These are phyloP conservation scores for Lepidurus couesii DNA, from an alignment of 1,140 invertebrate genomes.

Conservation along the genomic window DNA sequence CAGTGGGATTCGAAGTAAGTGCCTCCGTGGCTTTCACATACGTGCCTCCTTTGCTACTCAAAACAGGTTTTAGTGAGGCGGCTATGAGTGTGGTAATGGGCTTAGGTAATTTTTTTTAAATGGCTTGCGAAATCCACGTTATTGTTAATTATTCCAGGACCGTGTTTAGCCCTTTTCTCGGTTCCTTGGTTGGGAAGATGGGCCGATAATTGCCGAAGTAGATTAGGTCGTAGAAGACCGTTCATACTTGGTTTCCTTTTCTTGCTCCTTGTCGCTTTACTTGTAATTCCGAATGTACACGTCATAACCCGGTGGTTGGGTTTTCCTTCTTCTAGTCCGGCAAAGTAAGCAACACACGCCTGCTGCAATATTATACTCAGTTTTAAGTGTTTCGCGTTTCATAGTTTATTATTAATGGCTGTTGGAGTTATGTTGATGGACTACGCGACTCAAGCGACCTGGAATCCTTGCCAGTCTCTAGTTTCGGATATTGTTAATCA, in stretches of 20 bases:
- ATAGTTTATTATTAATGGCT: slow-evolving; percentile 42
- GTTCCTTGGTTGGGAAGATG: slow-evolving; percentile 48
- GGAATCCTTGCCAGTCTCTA: slow-evolving; percentile 50
- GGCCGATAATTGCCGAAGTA: slow-evolving; percentile 46
- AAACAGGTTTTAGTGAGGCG: slow-evolving; percentile 48
- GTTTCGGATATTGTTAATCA: slow-evolving; percentile 45
- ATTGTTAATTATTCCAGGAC: slow-evolving; percentile 38
- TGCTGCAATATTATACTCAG: background rate
- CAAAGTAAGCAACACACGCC: background rate
- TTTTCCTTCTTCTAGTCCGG: slow-evolving; percentile 11
- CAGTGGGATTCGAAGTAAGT: slow-evolving; percentile 50
- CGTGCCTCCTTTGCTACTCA: slow-evolving; percentile 50
- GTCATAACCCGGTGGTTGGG: slow-evolving; percentile 38
- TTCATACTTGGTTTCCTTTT: slow-evolving; percentile 47
- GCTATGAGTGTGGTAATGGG: slow-evolving; percentile 43
- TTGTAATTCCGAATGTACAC: slow-evolving; percentile 44
- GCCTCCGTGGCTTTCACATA: slow-evolving; percentile 50
- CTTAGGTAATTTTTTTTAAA: slow-evolving; percentile 32
- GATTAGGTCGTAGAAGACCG: slow-evolving; percentile 48
- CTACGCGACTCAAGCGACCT: slow-evolving; percentile 48
- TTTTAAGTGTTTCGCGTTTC: slow-evolving; percentile 31
- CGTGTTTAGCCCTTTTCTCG: slow-evolving; percentile 46
- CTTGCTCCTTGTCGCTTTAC: slow-evolving; percentile 44
- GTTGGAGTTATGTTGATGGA: slow-evolving; percentile 48
- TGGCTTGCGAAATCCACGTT: background rate